Evolutionary conservation across 2,797 vertebrate genomes (phyloP).

Genomic region (Pitangus sulphuratus): DNA sequence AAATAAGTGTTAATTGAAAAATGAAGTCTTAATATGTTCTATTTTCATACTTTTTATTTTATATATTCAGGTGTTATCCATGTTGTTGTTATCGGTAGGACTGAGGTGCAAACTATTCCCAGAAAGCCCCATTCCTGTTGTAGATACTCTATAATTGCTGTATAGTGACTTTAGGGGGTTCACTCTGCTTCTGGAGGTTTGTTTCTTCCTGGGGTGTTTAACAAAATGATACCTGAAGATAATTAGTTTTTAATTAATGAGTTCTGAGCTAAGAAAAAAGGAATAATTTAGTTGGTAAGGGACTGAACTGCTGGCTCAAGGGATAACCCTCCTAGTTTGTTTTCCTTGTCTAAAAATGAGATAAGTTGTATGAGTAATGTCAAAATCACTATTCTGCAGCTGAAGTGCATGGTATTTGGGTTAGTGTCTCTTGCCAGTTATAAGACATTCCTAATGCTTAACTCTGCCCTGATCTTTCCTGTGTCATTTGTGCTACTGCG

Average conservation of each 20-base stretch:
- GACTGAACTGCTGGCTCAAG: background rate
- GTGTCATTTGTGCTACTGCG: background rate
- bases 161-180: background rate
- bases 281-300: background rate
- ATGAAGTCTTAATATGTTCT: background rate
- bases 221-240: background rate
- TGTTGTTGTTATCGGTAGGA: background rate
- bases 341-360: background rate
- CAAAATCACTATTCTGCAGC: background rate
- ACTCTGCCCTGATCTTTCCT: background rate
- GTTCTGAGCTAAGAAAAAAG: background rate
- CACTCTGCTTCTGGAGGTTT: background rate
- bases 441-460: background rate
- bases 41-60: background rate
- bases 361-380: background rate
- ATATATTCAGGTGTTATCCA: accelerated
- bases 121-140: background rate
- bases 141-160: background rate
- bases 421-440: background rate
- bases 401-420: background rate
- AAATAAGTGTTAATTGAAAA: background rate
- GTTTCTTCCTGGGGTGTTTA: background rate
- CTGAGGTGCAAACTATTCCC: background rate
- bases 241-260: background rate
- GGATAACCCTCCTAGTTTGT: background rate